phyloP scores from a whole-genome alignment of 2,888 invertebrate species.

The Erynnis tages region DNA sequence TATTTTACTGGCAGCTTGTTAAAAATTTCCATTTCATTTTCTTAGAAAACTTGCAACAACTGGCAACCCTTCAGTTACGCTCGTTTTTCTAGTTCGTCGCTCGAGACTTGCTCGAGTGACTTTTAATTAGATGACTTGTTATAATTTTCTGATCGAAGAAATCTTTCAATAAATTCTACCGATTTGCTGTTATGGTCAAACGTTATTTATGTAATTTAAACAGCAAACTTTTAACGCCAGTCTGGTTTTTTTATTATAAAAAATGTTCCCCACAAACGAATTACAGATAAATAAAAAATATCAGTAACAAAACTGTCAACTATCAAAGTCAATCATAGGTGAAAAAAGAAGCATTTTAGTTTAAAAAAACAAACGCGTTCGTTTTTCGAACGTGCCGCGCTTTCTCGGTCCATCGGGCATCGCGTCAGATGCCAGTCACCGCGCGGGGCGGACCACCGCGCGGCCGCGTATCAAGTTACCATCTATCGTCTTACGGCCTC shows the following conservation, averaged over 20 bases:
- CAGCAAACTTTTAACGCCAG: neutral
- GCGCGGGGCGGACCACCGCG: slow-evolving; percentile 70
- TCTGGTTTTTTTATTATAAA: neutral
- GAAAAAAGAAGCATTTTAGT: slow-evolving; percentile 31
- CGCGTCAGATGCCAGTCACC: slow-evolving; percentile 76
- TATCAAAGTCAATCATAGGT: slow-evolving; percentile 40
- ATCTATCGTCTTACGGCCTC: slow-evolving; percentile 73
- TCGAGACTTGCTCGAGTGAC: slow-evolving; percentile 45
- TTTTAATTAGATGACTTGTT: slow-evolving; percentile 65
- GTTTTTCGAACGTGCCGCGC: slow-evolving; percentile 70
- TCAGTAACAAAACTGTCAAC: slow-evolving; percentile 38
- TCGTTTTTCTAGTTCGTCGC: slow-evolving; percentile 49
- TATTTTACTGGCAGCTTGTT: slow-evolving; percentile 56
- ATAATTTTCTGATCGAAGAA: slow-evolving; percentile 64
- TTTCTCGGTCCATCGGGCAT: slow-evolving; percentile 80
- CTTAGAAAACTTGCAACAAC: slow-evolving; percentile 49
- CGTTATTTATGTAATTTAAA: neutral
- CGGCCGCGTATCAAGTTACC: slow-evolving; percentile 67
- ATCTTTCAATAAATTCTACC: slow-evolving; percentile 7
- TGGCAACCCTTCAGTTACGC: slow-evolving; percentile 58
- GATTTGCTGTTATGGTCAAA: neutral
- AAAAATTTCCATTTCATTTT: slow-evolving; percentile 79
- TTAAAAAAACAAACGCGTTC: slow-evolving; percentile 50
- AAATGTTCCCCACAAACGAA: neutral
- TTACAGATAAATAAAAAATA: slow-evolving; percentile 28